Conservation (phyloP, 2,888 invertebrate genomes). For the Andrena praecox region DNA sequence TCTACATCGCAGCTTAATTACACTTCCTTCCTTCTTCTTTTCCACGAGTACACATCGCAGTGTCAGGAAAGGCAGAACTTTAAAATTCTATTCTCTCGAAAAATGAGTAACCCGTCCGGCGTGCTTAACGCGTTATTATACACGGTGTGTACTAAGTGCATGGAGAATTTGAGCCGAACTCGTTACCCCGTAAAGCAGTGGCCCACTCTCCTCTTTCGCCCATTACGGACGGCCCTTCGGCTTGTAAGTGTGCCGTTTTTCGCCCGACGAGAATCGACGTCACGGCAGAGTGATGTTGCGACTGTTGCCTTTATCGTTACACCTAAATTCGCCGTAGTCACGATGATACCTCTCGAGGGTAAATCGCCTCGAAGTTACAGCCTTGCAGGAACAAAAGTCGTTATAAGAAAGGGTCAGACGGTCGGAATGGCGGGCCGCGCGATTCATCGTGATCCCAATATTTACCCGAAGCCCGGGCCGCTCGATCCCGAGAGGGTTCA, state of each 20-base stretch:
- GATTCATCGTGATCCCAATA: slow-evolving; percentile 75
- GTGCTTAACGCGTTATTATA: too few relatives aligned
- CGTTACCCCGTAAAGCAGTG: too few relatives aligned
- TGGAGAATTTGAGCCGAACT: too few relatives aligned
- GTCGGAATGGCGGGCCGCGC: slow-evolving; percentile 71
- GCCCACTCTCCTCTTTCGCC: too few relatives aligned
- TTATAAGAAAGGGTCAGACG: slow-evolving; percentile 63
- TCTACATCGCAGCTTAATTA: too few relatives aligned
- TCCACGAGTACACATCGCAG: too few relatives aligned
- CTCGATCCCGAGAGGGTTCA: slow-evolving; percentile 79
- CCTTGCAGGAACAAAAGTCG: slow-evolving; percentile 67
- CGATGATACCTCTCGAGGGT: slow-evolving; percentile 58
- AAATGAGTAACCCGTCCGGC: too few relatives aligned
- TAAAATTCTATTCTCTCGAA: too few relatives aligned
- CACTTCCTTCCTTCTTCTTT: too few relatives aligned
- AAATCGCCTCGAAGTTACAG: slow-evolving; percentile 68
- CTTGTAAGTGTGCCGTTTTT: background rate
- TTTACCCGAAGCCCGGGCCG: slow-evolving; percentile 73
- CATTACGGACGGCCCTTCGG: too few relatives aligned
- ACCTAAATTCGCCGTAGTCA: slow-evolving; percentile 9
- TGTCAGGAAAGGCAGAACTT: too few relatives aligned
- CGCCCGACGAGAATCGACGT: background rate
- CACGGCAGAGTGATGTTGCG: background rate
- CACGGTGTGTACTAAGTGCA: too few relatives aligned
- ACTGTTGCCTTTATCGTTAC: slow-evolving; percentile 15